Base-by-base conservation (phyloP, 1,140 invertebrate species). In the Agraylea sexmaculata region DNA sequence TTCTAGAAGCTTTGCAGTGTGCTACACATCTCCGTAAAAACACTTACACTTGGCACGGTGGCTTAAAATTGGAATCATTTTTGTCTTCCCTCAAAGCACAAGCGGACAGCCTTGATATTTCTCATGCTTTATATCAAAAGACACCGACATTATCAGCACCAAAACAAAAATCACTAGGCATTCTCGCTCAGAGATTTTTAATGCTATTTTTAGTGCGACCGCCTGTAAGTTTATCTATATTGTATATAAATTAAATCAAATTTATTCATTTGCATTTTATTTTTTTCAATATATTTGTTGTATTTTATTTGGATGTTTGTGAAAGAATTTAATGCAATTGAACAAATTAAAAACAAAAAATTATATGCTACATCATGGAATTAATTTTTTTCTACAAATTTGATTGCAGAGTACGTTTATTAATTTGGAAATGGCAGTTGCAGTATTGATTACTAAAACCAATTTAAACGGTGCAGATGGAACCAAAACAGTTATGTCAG, bases 1-100 rank as follows among this genome's bases (percentile, higher is more conserved):
- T 83, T 33, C 56, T 82, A 33, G 79, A 82, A 55, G 77, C 78
- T 54, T 68, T 82, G 49, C 72, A 80, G 52, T 78, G 79, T 62
- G 73, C 79, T 17, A 71, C 72, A 8, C 68, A 74, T 46, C 68
- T 69, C 50, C 64, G 68, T 22, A 75, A 74, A 54, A 74, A 76
- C 54, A 69, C 68, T 25, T 76, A 76, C 50, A 51, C 66, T 7
- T 76, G 73, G 73, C 69, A 69, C 58, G 73, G 72, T 35, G 60
- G 58, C 11, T 51, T 61, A 50, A 58, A 62, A 51, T 47, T 68
- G 40, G 59, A 67, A 49, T 55, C 60, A 4, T 66, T 66, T 52
- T 52, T 68, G 27, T 59, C 60, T 42, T 57, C 60, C 50, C 45
- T 68, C 28, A 66, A 62, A 33, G 59, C 60, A 34, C 58, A 66